Percentiles rank a stretch among this genome's conserved stretches.
Conservation (phyloP, 2,888 invertebrate genomes). For the Heteropelma amictum region DNA sequence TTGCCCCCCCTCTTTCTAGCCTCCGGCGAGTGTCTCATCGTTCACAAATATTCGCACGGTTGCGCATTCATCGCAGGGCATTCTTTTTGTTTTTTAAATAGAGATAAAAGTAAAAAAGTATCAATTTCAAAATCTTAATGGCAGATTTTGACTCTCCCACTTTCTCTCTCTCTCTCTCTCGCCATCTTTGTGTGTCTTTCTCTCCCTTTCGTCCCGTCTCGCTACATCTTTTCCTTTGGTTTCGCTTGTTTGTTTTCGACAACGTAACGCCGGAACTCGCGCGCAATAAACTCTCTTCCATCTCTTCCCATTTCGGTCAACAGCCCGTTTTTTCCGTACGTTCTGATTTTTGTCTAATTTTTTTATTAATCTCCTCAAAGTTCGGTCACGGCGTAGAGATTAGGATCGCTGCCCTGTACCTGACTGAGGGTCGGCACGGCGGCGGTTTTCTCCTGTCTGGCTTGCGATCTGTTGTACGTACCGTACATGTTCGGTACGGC, state of each 20-base stretch:
- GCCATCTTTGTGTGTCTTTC: slow-evolving; percentile 17
- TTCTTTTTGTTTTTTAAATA: slow-evolving; percentile 43
- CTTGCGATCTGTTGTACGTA: slow-evolving; percentile 74
- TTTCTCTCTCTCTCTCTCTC: slow-evolving; percentile 41
- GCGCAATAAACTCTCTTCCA: no score
- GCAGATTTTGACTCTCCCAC: slow-evolving; percentile 7
- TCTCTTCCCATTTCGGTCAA: no score
- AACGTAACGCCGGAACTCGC: slow-evolving; percentile 3
- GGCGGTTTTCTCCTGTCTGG: slow-evolving; percentile 71
- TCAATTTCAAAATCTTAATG: slow-evolving; percentile 32
- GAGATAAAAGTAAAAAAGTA: slow-evolving; percentile 25
- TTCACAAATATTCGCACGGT: slow-evolving; percentile 32
- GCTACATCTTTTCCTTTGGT: slow-evolving; percentile 45
- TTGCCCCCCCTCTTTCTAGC: slow-evolving; percentile 58
- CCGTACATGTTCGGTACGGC: slow-evolving; percentile 77
- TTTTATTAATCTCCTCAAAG: slow-evolving; percentile 77
- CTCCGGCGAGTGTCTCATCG: slow-evolving; percentile 54
- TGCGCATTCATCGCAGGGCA: slow-evolving; percentile 10
- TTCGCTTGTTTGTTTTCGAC: slow-evolving; percentile 11
- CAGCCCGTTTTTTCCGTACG: background rate
- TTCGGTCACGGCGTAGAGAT: slow-evolving; percentile 88
- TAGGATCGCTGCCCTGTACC: slow-evolving; percentile 76
- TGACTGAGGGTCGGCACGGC: slow-evolving; percentile 74
- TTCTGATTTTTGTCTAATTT: background rate
- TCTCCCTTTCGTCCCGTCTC: slow-evolving; percentile 32